phyloP scores from a whole-genome alignment of 1,140 invertebrate genomes.

The Argopecten irradians region DNA sequence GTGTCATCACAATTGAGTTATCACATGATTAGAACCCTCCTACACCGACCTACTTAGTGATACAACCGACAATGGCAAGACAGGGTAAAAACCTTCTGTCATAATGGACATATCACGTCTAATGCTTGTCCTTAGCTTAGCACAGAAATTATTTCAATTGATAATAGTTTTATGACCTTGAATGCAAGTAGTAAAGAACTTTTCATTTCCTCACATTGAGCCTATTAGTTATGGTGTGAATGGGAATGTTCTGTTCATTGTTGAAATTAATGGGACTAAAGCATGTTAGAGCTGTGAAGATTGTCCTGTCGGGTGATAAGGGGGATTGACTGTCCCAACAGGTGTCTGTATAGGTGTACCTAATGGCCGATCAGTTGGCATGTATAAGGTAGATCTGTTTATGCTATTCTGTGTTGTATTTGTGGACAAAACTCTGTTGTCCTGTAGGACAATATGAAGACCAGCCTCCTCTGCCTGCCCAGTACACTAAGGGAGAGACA shows the following conservation, averaged over 20 bases:
- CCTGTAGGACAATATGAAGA: not conserved
- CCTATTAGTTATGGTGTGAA: not conserved
- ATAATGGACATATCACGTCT: no score
- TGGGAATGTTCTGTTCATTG: constrained; percentile 1
- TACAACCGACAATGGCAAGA: no score
- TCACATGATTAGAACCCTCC: not conserved
- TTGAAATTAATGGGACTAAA: not conserved
- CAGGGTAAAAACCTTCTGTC: no score
- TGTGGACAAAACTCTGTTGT: not conserved
- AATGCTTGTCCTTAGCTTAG: not conserved
- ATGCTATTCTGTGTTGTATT: not conserved
- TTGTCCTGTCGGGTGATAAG: not conserved
- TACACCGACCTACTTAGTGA: constrained; percentile 14
- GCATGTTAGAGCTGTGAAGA: not conserved
- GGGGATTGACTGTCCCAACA: not conserved
- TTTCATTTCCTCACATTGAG: not conserved
- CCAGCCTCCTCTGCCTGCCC: not conserved
- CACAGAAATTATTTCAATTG: no score
- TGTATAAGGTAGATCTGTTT: not conserved
- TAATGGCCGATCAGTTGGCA: not conserved
- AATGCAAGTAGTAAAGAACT: not conserved
- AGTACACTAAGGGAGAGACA: not conserved
- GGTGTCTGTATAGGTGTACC: not conserved
- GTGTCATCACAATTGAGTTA: not conserved
- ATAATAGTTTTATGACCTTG: not conserved